Base-by-base conservation (phyloP, 2,888 invertebrate genomes). In the Unio pictorum region DNA sequence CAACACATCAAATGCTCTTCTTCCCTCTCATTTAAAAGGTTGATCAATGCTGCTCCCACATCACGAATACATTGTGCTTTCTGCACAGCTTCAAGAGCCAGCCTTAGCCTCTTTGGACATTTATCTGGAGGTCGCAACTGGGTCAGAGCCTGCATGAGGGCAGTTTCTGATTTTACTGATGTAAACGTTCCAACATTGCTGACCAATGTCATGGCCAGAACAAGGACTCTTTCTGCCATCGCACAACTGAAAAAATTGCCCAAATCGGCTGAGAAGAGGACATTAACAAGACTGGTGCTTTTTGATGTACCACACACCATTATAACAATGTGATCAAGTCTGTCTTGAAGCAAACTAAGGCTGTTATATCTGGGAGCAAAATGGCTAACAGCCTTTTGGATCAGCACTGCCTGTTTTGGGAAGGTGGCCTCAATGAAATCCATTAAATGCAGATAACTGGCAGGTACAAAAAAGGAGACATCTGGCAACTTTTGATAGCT, bases 171-270 rank as follows among this genome's bases (percentile, higher is more conserved):
- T 11, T 62, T 20, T 20, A 57, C 34, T 26, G 58, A 57, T 17
- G 75, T 59, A 17, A 66, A 61, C 5, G 64, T 59, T 6, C 67
- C 73, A 58, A 78, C 68, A 69, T 81, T 81, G 60, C 78, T 64
- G 30, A 80, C 55, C 34, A 75, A 34, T 8, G 78, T 71, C 54
- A 79, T 54, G n/a, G 69, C 57, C 20, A 80, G 71, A 0, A 80
- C 62, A 7, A 82, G 28, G 11, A 68, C 65, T 20, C 82, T 73
- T 61, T 82, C 82, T 26, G 78, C 76, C 56, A 73, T 20, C 4
- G 67, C 66, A 55, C 59, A 72, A 23, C 30, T 45, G 8, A 26
- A n/a, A 8, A 54, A n/a, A 3, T 20, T 8, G 20, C 60, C 61
- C 65, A 45, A 11, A 45, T 45, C 45, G 1, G 45, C 45, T 45